Base-by-base conservation (phyloP, 2,113 vertebrate species). In the Anarhynchus alexandrinus region DNA sequence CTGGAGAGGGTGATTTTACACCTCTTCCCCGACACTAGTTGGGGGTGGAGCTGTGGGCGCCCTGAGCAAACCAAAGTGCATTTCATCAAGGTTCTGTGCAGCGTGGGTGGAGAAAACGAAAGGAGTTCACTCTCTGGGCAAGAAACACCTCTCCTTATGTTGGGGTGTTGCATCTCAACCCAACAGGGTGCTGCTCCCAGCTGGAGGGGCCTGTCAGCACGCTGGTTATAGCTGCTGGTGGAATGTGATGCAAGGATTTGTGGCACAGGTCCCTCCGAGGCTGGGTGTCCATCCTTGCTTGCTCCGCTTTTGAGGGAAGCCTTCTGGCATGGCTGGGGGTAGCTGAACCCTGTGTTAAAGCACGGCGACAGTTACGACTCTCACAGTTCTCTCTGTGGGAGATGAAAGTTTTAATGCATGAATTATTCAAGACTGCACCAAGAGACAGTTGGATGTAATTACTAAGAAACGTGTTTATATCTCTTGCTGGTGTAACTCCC, bases 221-320 rank as follows among this genome's bases (percentile, higher is more conserved):
- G 23, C 55, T 67, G 55, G 40, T 6, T 64, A 7, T 17, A 88
- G n/a, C 62, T 80, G 54, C 67, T 30, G 18, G 5, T 40, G 47
- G 83, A 45, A n/a, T 5, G 15, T 10, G 12, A 36, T 32, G 34
- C 49, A n/a, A 0, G 1, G 78, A 26, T 71, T 74, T 55, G 42
- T 27, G 30, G 72, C 47, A 30, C 8, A 22, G 62, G 26, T 30
- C 62, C 22, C 26, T 49, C n/a, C 2, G 3, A 19, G 51, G 64
- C 49, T 66, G 38, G 7, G 13, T 8, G 4, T 26, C 59, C 0
- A 0, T 55, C 43, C 38, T 14, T 29, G 25, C 57, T 29, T 29
- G n/a, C 29, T 59, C 36, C 5, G 0, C 16, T 59, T 51, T 9
- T 21, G n/a, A 14, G 45, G 86, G n/a, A 72, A 79, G 21, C 23